phyloP scores from a whole-genome alignment of 2,113 vertebrate species.

The Cryptotis parvus region DNA sequence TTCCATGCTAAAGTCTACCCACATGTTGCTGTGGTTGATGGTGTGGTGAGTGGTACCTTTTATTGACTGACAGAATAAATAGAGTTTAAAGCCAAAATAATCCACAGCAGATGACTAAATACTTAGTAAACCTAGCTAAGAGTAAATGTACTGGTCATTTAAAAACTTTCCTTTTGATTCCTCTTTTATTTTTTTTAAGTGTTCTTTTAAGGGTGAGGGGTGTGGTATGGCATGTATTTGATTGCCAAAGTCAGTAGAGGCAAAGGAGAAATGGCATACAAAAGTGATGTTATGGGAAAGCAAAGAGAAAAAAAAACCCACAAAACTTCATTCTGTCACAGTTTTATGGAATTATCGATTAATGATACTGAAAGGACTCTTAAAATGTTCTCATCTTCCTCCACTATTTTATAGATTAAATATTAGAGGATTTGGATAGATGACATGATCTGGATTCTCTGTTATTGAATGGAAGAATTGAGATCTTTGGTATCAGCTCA shows the following conservation, averaged over 20 bases:
- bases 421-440: not conserved
- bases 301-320: not conserved
- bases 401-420: slow-evolving; percentile 11
- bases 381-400: not conserved
- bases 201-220: not conserved
- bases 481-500: not conserved
- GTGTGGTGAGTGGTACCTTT: slow-evolving; percentile 9
- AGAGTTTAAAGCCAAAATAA: slow-evolving; percentile 42
- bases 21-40: not conserved
- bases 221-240: not conserved
- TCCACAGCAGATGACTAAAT: slow-evolving; percentile 38
- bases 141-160: slow-evolving; percentile 17
- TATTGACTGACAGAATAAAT: slow-evolving; percentile 67
- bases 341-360: not conserved
- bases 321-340: not conserved
- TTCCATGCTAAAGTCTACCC: not conserved
- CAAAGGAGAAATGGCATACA: not conserved
- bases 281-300: not conserved
- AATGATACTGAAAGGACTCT: not conserved
- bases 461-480: not conserved
- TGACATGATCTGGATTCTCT: not conserved
- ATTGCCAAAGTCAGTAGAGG: not conserved
- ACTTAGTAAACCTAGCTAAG: slow-evolving; percentile 29
- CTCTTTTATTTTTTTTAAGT: not conserved
- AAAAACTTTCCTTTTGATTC: slow-evolving; percentile 14